Evolutionary conservation across 2,888 invertebrate genomes (phyloP), one percentile per base, ranked within the genome.

Genomic region (Cyclophora albipunctata): DNA sequence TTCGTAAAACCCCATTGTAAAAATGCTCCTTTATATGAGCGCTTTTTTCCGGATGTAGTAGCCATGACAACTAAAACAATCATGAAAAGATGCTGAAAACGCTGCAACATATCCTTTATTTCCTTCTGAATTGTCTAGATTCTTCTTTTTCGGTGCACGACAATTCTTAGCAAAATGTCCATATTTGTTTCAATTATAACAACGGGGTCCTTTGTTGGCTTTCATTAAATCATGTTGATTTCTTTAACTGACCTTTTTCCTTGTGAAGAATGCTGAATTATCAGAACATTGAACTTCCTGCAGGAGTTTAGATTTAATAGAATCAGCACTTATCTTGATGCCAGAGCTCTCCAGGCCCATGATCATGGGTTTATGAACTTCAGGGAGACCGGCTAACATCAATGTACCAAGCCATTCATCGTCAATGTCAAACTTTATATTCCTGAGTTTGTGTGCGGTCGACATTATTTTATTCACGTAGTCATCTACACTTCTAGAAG

Each of bases 151-250:
- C 43, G 43, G 45, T 34, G 45, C 7, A 6, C 45, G 45, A 44
- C 53, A 53, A 35, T 44, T 34, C 42, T 48, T 50, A 37, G 43
- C 41, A 7, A 54, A 42, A 43, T 51, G 54, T 3, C 54, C 51
- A 49, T 51, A 40, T 40, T 51, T 49, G 34, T 54, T 54, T 34
- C 54, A 54, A 4, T 47, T 54, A 37, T 43, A 51, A 33, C 54
- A 54, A 4, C 54, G 5, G 33, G 48, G 51, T n/a, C 48, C 45
- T 41, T 34, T 34, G 5, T 37, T 37, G 37, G 20, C 20, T 20
- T 20, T 20, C 20, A 20, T 20, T 20, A 20, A 2, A 45, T 33
- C 7, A 34, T 33, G 7, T 34, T 45, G 45, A 33, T 45, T 45
- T 34, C 34, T 34, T 33, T 45, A 2, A 45, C 3, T 45, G 7